A percentile compares a stretch with the other conserved stretches of the same genome.
Evolutionary conservation across 2,113 vertebrate genomes (phyloP).

Genomic region (Oncorhynchus mykiss): DNA sequence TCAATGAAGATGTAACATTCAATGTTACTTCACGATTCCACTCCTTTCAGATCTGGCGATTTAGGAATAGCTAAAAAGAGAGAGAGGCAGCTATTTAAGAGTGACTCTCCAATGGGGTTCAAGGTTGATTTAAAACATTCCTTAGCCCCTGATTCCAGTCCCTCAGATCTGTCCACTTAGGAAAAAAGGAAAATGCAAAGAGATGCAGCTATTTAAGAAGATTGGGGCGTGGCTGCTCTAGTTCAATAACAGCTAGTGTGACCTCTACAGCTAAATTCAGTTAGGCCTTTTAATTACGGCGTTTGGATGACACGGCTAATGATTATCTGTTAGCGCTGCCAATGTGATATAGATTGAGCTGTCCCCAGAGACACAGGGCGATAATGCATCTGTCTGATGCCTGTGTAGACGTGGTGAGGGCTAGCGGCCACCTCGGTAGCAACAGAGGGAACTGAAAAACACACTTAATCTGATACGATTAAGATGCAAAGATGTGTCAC

Average conservation of each 20-base stretch:
- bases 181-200: not conserved
- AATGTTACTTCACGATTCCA: not conserved
- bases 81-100: constrained; percentile 6
- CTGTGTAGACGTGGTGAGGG: constrained; percentile 27
- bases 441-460: constrained; percentile 19
- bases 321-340: constrained; percentile 66
- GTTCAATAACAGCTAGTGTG: constrained; percentile 44
- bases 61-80: not conserved
- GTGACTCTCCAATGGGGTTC: not conserved
- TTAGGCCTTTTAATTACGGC: constrained; percentile 60
- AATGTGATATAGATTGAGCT: constrained; percentile 53
- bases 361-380: constrained; percentile 40
- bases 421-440: constrained; percentile 13
- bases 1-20: not conserved
- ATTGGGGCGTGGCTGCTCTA: constrained; percentile 27
- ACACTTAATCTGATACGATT: constrained; percentile 20
- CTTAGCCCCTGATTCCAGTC: not conserved
- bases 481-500: constrained; percentile 48
- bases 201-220: constrained; percentile 10
- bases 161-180: not conserved
- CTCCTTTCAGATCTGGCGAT: not conserved
- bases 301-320: constrained; percentile 56
- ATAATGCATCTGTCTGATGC: constrained; percentile 47
- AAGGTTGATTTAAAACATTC: not conserved
- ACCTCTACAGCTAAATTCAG: constrained; percentile 62